These are phyloP conservation scores for Harmothoe impar DNA, from an alignment of 2,888 invertebrate species.

Conservation along the genomic window DNA sequence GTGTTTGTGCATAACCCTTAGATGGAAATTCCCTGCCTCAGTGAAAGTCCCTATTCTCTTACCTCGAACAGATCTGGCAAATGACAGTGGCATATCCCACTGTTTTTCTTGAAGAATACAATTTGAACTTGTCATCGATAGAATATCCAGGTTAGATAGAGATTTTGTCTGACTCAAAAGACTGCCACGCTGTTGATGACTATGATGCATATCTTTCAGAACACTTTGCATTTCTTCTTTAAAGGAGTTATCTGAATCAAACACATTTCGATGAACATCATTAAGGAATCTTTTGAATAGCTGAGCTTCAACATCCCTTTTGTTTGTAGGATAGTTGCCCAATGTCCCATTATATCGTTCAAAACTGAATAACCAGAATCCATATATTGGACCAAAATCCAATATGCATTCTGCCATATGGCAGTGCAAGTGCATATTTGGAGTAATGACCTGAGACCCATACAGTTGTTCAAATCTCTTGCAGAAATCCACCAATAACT, in stretches of 20 bases:
- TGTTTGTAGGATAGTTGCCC: no score
- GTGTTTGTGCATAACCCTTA: neutral
- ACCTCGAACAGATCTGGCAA: neutral
- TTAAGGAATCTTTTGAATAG: no score
- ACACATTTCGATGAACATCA: conserved; percentile 24
- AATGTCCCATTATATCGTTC: no score
- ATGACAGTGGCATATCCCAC: neutral
- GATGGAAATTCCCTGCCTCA: neutral
- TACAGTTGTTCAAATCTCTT: neutral
- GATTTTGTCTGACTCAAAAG: neutral
- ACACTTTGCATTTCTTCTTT: no score
- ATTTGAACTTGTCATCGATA: neutral
- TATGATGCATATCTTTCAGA: neutral
- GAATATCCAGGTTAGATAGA: neutral
- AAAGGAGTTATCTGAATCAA: neutral
- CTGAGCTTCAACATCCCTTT: no score
- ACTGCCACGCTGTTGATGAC: neutral
- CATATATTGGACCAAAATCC: no score
- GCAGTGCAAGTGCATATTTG: no score
- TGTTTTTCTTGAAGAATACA: neutral
- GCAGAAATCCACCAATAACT: neutral
- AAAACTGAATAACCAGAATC: no score
- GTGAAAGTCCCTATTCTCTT: neutral
- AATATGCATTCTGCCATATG: no score
- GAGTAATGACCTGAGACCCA: conserved; percentile 33